These are phyloP conservation scores for Cnemophilus loriae DNA, from an alignment of 2,113 vertebrate genomes.

Conservation along the genomic window DNA sequence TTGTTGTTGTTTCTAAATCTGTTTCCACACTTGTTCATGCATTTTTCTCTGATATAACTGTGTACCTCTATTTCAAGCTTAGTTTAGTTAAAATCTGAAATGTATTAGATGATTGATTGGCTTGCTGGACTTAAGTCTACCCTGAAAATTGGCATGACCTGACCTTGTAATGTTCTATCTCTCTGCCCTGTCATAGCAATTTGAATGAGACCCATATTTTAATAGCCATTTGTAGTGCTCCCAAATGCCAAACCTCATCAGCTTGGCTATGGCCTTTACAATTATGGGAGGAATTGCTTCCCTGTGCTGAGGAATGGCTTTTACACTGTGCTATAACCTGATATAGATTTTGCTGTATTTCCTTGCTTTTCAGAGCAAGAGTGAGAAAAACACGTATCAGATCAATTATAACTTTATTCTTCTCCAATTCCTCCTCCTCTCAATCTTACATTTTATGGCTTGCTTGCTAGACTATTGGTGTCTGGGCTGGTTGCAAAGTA, in stretches of 20 bases:
- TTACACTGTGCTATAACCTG: rapidly evolving
- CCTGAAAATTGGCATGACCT: conserved; percentile 1
- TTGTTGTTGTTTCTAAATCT: background rate
- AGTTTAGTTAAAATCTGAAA: conserved; percentile 36
- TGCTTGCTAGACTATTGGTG: background rate
- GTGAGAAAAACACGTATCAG: background rate
- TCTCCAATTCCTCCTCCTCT: background rate
- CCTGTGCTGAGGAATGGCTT: background rate
- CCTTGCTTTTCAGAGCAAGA: background rate
- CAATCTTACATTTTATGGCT: background rate
- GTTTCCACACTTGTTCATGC: background rate
- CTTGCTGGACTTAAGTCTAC: background rate
- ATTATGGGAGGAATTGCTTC: background rate
- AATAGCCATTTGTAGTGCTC: background rate
- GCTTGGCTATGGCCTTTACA: background rate
- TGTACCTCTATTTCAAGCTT: conserved; percentile 9
- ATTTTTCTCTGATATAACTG: background rate
- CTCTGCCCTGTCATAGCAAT: background rate
- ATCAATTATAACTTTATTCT: background rate
- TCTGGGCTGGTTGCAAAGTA: background rate
- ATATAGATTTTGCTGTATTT: conserved; percentile 8
- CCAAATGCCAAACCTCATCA: background rate
- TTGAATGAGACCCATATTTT: conserved; percentile 4
- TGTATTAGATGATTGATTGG: background rate
- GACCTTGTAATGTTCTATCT: background rate